Conservation (phyloP, 2,888 invertebrate species). For the Lottia scabra region DNA sequence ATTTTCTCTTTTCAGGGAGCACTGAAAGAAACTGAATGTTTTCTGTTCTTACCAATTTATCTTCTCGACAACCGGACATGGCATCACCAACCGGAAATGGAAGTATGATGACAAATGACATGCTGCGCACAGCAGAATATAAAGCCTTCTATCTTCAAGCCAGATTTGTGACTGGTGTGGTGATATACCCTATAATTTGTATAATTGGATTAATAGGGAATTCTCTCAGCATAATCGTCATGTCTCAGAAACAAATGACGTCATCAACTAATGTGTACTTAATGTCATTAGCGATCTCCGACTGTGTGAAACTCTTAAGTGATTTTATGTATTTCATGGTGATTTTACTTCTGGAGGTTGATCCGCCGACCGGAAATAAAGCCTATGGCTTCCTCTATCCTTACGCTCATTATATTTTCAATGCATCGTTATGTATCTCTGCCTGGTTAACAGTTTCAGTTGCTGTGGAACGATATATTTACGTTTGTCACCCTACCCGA, state of each 20-base stretch:
- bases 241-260: conserved; percentile 58
- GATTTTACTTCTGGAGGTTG: conserved; percentile 51
- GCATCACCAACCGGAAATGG: not conserved
- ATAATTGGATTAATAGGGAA: conserved; percentile 63
- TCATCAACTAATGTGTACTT: conserved; percentile 66
- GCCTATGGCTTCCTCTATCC: conserved; percentile 64
- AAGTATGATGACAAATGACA: not conserved
- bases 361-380: conserved; percentile 48
- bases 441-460: conserved; percentile 67
- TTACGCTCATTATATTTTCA: conserved; percentile 65
- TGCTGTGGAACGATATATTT: conserved; percentile 64
- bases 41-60: not conserved
- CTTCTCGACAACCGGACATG: conserved; percentile 4
- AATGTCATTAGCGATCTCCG: conserved; percentile 62
- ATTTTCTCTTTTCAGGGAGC: no score
- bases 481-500: conserved; percentile 64
- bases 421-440: conserved; percentile 60
- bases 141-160: conserved; percentile 58
- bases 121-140: conserved; percentile 31
- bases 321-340: conserved; percentile 65
- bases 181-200: conserved; percentile 62
- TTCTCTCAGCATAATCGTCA: conserved; percentile 59
- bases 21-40: not conserved
- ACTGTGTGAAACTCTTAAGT: conserved; percentile 63
- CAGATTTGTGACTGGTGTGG: conserved; percentile 59